Percentiles rank a stretch among this genome's conserved stretches.
Evolutionary conservation across 2,113 vertebrate genomes (phyloP).

Genomic region (Australoheros scitulus): DNA sequence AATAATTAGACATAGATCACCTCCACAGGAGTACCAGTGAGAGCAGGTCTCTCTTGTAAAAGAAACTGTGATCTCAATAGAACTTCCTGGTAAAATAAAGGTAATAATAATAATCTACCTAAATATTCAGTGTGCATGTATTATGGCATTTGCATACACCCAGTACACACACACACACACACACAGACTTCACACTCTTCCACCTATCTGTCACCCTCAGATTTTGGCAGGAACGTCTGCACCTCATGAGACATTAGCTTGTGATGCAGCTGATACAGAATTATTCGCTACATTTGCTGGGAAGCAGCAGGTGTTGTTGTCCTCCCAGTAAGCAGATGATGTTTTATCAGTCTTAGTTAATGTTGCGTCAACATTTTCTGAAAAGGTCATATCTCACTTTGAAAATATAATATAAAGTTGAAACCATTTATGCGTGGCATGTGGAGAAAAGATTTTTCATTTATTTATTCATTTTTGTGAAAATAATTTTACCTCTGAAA

Average conservation of each 20-base stretch:
- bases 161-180: neutral
- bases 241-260: slow-evolving; percentile 24
- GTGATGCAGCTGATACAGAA: slow-evolving; percentile 21
- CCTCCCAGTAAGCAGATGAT: slow-evolving; percentile 30
- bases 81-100: no score
- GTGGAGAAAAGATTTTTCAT: neutral
- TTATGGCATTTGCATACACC: neutral
- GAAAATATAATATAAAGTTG: neutral
- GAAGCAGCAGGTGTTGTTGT: slow-evolving; percentile 37
- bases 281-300: slow-evolving; percentile 42
- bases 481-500: no score
- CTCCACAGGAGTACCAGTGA: neutral
- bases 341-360: slow-evolving; percentile 26
- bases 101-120: neutral
- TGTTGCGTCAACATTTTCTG: slow-evolving; percentile 25
- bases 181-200: neutral
- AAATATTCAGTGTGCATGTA: neutral
- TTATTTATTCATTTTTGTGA: neutral
- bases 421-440: neutral
- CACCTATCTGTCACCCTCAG: neutral
- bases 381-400: slow-evolving; percentile 22
- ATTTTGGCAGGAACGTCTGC: slow-evolving; percentile 9
- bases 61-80: no score
- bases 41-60: no score
- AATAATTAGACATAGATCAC: neutral